These are phyloP conservation scores for Orthonyx spaldingii DNA, from an alignment of 2,113 vertebrate species.

Conservation along the genomic window DNA sequence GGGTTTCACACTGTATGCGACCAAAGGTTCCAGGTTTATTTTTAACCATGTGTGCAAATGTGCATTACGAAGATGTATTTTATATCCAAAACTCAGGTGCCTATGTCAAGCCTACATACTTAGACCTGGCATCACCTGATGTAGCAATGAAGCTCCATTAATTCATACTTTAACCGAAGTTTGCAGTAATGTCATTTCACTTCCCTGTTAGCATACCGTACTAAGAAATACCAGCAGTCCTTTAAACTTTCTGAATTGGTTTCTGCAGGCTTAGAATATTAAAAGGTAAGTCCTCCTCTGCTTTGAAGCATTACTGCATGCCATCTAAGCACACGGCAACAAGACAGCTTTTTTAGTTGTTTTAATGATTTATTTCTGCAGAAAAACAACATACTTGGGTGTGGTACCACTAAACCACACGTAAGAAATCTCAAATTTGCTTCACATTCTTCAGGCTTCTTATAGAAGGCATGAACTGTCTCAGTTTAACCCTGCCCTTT, in stretches of 20 bases:
- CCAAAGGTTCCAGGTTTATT: background rate
- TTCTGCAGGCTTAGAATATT: background rate
- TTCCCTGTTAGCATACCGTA: background rate
- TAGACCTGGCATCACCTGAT: background rate
- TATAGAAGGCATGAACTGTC: background rate
- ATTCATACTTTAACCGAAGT: background rate
- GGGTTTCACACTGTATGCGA: background rate
- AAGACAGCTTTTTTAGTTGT: background rate
- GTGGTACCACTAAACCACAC: background rate
- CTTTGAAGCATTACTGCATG: background rate
- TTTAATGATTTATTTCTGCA: slow-evolving; percentile 2
- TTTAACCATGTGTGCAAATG: background rate
- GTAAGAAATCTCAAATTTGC: background rate
- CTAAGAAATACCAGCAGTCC: background rate
- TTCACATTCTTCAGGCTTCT: slow-evolving; percentile 25
- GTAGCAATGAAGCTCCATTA: background rate
- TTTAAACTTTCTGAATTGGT: background rate
- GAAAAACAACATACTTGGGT: slow-evolving; percentile 1
- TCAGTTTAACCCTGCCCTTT: slow-evolving; percentile 14
- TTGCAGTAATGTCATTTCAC: background rate
- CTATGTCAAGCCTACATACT: background rate
- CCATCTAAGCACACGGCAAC: background rate
- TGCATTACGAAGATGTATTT: background rate
- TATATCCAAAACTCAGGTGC: background rate
- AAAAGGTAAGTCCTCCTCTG: background rate